These are phyloP conservation scores for Parus major DNA, from an alignment of 2,113 vertebrate species.

Conservation along the genomic window DNA sequence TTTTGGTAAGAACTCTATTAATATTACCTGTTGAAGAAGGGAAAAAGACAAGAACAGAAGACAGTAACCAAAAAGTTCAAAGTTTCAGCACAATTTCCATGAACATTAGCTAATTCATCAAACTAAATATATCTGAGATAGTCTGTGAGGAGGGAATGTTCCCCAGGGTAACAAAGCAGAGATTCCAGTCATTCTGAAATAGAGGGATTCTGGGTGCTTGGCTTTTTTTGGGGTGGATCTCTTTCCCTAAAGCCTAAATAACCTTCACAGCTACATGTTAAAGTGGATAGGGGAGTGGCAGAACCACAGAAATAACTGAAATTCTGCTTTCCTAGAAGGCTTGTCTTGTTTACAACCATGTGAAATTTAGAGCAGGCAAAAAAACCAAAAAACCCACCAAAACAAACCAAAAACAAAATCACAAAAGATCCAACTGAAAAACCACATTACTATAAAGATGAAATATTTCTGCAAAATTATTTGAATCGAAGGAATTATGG, in stretches of 20 bases:
- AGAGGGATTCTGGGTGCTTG: background rate
- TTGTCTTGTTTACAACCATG: background rate
- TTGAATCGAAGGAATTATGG: background rate
- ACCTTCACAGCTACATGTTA: background rate
- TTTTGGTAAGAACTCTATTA: constrained; percentile 99
- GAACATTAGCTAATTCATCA: background rate
- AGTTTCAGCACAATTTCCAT: background rate
- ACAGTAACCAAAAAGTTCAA: constrained; percentile 52
- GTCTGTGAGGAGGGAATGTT: background rate
- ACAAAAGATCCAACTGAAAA: background rate
- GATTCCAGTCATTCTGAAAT: background rate
- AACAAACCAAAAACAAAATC: background rate
- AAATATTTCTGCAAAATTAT: background rate
- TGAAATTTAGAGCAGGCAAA: background rate
- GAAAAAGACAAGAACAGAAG: constrained; percentile 54
- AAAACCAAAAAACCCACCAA: background rate
- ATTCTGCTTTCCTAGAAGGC: background rate
- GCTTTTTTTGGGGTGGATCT: background rate
- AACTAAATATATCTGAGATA: background rate
- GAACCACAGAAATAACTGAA: background rate
- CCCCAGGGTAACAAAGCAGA: background rate
- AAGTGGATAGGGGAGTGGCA: background rate
- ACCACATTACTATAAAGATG: background rate
- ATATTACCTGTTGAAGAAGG: constrained; percentile 89
- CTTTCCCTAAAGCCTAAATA: background rate